A percentile compares a stretch with the other conserved stretches of the same genome.
Evolutionary conservation across 2,113 vertebrate species (phyloP).

Genomic region (Pheucticus melanocephalus): DNA sequence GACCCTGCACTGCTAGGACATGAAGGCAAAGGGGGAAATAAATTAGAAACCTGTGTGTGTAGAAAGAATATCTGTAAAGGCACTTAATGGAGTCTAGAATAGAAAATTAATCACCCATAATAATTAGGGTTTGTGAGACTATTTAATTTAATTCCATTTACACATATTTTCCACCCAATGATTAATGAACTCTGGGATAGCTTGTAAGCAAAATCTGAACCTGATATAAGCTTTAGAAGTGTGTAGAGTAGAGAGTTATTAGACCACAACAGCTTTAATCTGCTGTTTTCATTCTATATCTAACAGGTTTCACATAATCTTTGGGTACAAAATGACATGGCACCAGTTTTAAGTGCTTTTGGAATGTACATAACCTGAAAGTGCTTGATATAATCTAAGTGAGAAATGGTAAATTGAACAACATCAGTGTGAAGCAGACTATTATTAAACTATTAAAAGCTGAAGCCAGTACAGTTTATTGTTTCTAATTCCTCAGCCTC

Average conservation of each 20-base stretch:
- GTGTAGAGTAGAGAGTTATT: neutral
- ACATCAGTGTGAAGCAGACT: neutral
- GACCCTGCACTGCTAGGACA: constrained; percentile 32
- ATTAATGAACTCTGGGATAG: constrained; percentile 25
- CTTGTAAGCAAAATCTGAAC: constrained; percentile 38
- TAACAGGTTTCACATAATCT: neutral
- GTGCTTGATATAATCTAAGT: neutral
- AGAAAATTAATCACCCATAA: constrained; percentile 73
- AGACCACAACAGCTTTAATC: neutral
- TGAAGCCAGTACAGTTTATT: neutral
- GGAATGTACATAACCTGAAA: neutral
- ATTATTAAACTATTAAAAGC: constrained; percentile 29
- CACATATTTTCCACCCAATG: constrained; percentile 61
- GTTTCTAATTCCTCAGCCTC: neutral
- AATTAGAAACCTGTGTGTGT: constrained; percentile 58
- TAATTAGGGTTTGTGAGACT: constrained; percentile 61
- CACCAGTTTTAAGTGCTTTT: neutral
- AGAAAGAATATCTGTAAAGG: constrained; percentile 54
- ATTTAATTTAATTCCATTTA: constrained; percentile 72
- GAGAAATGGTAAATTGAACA: constrained; percentile 26
- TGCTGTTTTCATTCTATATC: neutral
- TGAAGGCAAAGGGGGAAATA: constrained; percentile 31
- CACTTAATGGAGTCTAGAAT: constrained; percentile 57
- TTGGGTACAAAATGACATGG: neutral
- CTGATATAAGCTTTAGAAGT: constrained; percentile 12